These are phyloP conservation scores for Drosophila mimetica DNA, from an alignment of 2,888 invertebrate genomes.

Conservation along the genomic window DNA sequence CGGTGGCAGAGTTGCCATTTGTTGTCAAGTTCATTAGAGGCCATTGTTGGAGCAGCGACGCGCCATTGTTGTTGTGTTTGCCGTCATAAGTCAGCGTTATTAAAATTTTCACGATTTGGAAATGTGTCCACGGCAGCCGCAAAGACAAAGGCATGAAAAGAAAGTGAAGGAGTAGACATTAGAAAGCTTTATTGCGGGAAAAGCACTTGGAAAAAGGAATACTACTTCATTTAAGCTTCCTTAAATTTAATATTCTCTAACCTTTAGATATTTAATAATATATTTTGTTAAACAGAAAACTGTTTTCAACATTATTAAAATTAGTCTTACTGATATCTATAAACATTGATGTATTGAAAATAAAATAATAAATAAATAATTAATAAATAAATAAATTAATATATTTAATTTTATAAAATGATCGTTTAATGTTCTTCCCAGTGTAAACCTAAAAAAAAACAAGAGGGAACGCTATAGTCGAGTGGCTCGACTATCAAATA, in stretches of 20 bases:
- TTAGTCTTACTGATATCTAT: too few species aligned
- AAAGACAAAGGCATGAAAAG: constrained; percentile 51
- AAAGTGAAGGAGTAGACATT: constrained; percentile 31
- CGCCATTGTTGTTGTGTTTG: constrained; percentile 37
- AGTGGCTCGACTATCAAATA: too few species aligned
- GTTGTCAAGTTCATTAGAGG: constrained; percentile 52
- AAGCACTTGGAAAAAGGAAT: neutral
- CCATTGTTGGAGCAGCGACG: constrained; percentile 34
- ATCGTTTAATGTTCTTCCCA: too few species aligned
- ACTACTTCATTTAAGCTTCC: too few species aligned
- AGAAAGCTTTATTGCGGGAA: constrained; percentile 1
- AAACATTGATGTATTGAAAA: neutral
- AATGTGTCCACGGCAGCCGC: constrained; percentile 55
- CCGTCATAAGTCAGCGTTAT: constrained; percentile 68
- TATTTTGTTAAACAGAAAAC: too few species aligned
- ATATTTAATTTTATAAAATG: too few species aligned
- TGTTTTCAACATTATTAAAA: too few species aligned
- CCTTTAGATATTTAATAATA: too few species aligned
- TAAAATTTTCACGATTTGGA: constrained; percentile 73
- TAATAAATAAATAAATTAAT: neutral
- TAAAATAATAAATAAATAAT: neutral
- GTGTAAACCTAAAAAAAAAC: too few species aligned
- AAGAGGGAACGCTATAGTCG: too few species aligned
- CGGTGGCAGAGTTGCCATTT: constrained; percentile 39
- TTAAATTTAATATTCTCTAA: too few species aligned